phyloP scores from a whole-genome alignment of 1,140 invertebrate species.

The Diabrotica undecimpunctata region DNA sequence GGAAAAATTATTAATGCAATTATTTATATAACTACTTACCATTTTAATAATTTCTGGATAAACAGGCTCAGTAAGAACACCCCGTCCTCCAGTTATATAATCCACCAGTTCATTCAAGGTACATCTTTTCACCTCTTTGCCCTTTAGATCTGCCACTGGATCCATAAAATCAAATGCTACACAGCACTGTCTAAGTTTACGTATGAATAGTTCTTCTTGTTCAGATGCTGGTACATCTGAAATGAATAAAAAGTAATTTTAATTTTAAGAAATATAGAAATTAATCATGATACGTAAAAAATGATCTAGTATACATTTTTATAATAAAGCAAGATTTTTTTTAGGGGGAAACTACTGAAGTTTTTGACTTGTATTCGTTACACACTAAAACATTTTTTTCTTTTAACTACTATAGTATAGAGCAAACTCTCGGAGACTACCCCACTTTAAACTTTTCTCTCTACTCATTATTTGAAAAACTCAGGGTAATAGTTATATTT shows the following conservation, averaged over 20 bases:
- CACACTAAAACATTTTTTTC: too few relatives aligned
- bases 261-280: not conserved
- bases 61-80: slow-evolving; percentile 93
- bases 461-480: too few relatives aligned
- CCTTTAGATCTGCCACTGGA: slow-evolving; percentile 95
- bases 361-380: too few relatives aligned
- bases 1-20: not conserved
- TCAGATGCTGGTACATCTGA: slow-evolving; percentile 89
- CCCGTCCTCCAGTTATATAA: slow-evolving; percentile 90
- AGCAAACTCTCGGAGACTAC: too few relatives aligned
- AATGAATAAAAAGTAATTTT: slow-evolving; percentile 43
- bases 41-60: slow-evolving; percentile 98
- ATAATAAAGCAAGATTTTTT: not conserved
- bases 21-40: slow-evolving; percentile 53
- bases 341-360: not conserved
- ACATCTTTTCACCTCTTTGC: slow-evolving; percentile 97
- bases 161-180: slow-evolving; percentile 99
- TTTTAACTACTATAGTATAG: too few relatives aligned
- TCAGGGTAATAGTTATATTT: too few relatives aligned
- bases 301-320: not conserved
- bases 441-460: too few relatives aligned
- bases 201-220: slow-evolving; percentile 96
- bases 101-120: slow-evolving; percentile 98
- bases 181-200: slow-evolving; percentile 97
- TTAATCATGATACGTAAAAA: not conserved